phyloP scores from a whole-genome alignment of 2,888 invertebrate species.

The Andrena chrysosceles region DNA sequence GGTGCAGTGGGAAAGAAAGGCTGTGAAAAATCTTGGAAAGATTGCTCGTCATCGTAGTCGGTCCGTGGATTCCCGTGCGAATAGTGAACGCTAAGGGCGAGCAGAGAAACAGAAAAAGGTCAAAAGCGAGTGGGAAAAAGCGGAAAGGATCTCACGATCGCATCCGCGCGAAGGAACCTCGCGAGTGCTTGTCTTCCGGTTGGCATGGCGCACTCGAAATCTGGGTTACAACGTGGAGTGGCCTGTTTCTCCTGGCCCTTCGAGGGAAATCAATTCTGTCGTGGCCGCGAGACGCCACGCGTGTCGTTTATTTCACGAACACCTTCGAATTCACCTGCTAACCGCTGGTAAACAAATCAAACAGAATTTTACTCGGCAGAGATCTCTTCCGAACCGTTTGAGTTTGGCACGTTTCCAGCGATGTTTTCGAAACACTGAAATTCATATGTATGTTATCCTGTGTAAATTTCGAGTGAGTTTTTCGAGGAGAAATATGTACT shows the following conservation, averaged over 20 bases:
- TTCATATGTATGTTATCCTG: neutral
- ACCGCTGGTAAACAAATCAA: neutral
- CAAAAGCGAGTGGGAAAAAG: constrained; percentile 41
- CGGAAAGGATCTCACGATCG: constrained; percentile 51
- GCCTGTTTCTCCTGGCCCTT: constrained; percentile 39
- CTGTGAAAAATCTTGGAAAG: constrained; percentile 12
- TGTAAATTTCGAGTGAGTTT: neutral
- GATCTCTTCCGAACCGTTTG: constrained; percentile 5
- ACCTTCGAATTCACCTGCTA: neutral
- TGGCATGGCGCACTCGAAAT: constrained; percentile 62
- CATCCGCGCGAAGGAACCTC: constrained; percentile 55
- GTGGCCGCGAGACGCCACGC: neutral
- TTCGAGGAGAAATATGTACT: neutral
- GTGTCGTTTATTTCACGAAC: neutral
- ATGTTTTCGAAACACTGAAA: constrained; percentile 1
- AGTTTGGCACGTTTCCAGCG: constrained; percentile 9
- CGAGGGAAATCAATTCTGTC: constrained; percentile 42
- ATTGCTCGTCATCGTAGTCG: constrained; percentile 2
- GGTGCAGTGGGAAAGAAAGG: no score
- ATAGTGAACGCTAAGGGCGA: neutral
- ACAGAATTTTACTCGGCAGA: neutral
- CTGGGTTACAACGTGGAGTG: constrained; percentile 64
- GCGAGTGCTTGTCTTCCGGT: constrained; percentile 69
- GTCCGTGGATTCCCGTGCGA: neutral
- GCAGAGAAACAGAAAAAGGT: constrained; percentile 38